Evolutionary conservation across 2,113 vertebrate species (phyloP), one percentile per base, ranked within the genome.

Genomic region (Shinisaurus crocodilurus): DNA sequence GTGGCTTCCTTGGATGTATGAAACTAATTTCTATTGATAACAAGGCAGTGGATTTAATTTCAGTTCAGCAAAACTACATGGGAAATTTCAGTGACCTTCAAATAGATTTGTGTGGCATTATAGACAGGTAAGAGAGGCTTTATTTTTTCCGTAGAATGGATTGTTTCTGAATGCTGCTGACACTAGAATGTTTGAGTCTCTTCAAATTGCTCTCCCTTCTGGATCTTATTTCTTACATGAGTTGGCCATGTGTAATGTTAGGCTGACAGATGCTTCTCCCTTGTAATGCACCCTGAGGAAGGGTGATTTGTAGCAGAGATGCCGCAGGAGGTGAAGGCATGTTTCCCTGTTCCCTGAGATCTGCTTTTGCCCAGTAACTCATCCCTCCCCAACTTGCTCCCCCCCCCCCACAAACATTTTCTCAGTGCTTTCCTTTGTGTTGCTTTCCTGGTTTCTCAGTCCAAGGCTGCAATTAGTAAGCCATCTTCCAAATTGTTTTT

Each of bases 31-130:
- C 96, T 34, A 94, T 98, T 95, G 96, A 95, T 63, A 91, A 96
- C 65, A 97, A 96, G 89, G 70, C 94, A 45, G 97, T 98, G 79
- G 98, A 99, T 92, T 96, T 99, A 86, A 98, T 98, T 93, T 96
- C 97, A 91, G 97, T 99, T 88, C 99, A 99, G 93, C 97, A 98
- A 93, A 98, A 98, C 43, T 34, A 96, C 54, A 93, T 98, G 25
- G 98, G 98, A 75, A 98, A 98, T 97, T 99, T 98, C 97, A 99
- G 98, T 92, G 97, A 98, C 90, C 95, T 99, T 89, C 98, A 98
- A 93, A 98, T 99, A 96, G 99, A 99, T 94, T 97, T 98, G 74
- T 99, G 99, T 88, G 98, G 98, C 70, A 99, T 99, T 95, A 98
- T 96, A 69, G 99, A 99, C 97, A 98, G 99, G 99, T 99, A 92